Percentiles rank a stretch among this genome's conserved stretches.
Evolutionary conservation across 2,797 vertebrate species (phyloP).

Genomic region (Eulemur coronatus): DNA sequence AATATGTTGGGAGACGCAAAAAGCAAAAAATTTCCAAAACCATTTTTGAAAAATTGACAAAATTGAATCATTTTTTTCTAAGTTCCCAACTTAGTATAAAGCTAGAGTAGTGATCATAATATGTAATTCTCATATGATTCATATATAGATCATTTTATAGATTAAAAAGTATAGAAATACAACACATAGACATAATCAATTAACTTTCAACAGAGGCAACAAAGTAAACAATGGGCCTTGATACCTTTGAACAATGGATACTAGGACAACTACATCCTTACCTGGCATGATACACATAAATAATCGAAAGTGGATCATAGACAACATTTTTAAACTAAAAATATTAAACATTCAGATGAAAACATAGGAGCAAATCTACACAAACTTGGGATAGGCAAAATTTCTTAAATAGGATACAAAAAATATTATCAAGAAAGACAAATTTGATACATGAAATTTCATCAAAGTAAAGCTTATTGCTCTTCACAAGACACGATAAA

Average conservation of each 20-base stretch:
- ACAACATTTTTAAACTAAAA: background rate
- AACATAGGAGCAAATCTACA: background rate
- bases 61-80: background rate
- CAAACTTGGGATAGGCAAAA: background rate
- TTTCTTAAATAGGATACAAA: background rate
- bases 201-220: background rate
- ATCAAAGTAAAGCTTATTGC: background rate
- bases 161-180: background rate
- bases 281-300: background rate
- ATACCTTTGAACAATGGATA: background rate
- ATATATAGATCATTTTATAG: background rate
- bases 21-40: background rate
- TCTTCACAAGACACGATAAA: background rate
- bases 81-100: background rate
- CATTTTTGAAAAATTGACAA: background rate
- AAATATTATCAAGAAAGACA: background rate
- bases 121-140: background rate
- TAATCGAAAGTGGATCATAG: background rate
- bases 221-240: background rate
- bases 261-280: background rate
- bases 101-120: background rate
- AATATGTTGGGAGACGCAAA: background rate
- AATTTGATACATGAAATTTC: background rate
- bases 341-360: background rate
- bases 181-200: background rate